Percentiles rank a stretch among this genome's conserved stretches.
These are phyloP conservation scores for Brienomyrus brachyistius DNA, from an alignment of 2,113 vertebrate species.

Conservation along the genomic window DNA sequence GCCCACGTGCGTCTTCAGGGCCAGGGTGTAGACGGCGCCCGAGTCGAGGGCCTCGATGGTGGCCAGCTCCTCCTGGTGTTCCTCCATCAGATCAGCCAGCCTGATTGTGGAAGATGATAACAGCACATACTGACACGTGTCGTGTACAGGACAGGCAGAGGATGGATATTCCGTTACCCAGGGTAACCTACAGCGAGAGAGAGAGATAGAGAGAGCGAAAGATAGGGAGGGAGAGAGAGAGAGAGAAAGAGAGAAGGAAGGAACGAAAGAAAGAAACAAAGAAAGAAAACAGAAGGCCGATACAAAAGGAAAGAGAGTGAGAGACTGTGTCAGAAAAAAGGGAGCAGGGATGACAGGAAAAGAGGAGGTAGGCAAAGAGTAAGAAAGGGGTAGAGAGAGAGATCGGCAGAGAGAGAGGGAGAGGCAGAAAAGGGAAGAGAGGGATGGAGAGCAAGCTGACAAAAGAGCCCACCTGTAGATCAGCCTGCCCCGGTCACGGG, in stretches of 20 bases:
- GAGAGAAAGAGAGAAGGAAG: neutral
- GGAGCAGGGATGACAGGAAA: neutral
- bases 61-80: constrained; percentile 72
- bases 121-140: neutral
- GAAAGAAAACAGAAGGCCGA: neutral
- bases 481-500: constrained; percentile 66
- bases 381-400: neutral
- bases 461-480: constrained; percentile 57
- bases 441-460: neutral
- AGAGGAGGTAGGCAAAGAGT: neutral
- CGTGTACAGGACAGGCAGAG: neutral
- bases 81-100: constrained; percentile 73
- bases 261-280: neutral
- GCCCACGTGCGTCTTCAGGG: constrained; percentile 73
- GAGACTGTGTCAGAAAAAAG: neutral
- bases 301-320: neutral
- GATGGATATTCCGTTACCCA: neutral
- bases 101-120: constrained; percentile 35
- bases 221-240: neutral
- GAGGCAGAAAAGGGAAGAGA: neutral
- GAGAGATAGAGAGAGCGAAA: neutral
- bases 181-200: neutral
- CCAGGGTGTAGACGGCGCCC: constrained; percentile 74
- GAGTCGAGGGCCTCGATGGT: constrained; percentile 73
- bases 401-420: neutral